Evolutionary conservation across 2,113 vertebrate genomes (phyloP), one percentile per base, ranked within the genome.

Genomic region (Anolis sagrei): DNA sequence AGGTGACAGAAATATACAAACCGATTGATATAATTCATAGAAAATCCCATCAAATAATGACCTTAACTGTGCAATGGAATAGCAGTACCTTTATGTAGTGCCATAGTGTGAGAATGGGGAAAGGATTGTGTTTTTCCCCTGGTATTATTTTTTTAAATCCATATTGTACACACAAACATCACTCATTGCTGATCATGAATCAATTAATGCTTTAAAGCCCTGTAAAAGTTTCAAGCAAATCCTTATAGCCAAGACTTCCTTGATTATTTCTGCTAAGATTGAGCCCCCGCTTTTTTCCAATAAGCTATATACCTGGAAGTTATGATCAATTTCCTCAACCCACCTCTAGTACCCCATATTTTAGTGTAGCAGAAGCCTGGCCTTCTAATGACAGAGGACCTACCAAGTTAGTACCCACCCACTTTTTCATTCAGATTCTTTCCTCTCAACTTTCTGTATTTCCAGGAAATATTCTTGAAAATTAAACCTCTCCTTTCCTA

Each of bases 341-440:
- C 68, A 6, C 21, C 72, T 8, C 49, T 77, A 82, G 44, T 8
- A 14, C 36, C 18, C 61, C 34, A 34, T 79, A 69, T 68, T 75
- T 74, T 83, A 83, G 14, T 83, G 2, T 32, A 87, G 77, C 39
- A 87, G 29, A 2, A 51, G 73, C 87, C 88, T 87, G 89, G 88
- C 2, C 54, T 86, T 81, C 85, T 90, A 88, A 90, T 88, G 76
- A 39, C 88, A 77, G 87, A 58, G 78, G 77, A 87, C 86, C 82
- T 79, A 61, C 83, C 77, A 84, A 89, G 76, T 83, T 89, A 83
- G 81, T 58, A 34, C 62, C 61, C 7, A 5, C 74, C 78, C 36
- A 54, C 89, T 91, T 91, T 61, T 82, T 85, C 73, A 75, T 89
- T 89, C 84, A 86, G 61, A 88, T 83, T 73, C 66, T 61, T 88